Base-by-base conservation (phyloP, 2,888 invertebrate genomes). In the Oscheius sp. region DNA sequence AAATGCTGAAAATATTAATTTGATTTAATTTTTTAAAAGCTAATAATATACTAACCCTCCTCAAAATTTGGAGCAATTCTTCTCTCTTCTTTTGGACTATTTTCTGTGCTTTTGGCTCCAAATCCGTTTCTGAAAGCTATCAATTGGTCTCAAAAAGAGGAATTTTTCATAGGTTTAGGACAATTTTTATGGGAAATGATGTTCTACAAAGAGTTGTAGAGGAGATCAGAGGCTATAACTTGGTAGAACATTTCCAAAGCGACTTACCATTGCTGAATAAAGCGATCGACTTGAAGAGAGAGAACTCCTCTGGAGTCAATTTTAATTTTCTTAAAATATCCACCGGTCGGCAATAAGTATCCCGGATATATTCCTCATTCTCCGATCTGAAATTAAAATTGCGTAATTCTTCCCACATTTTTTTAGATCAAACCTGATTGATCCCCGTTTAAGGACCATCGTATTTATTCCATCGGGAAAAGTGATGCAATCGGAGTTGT, bases 401-500 rank as follows among this genome's bases (percentile, higher is more conserved):
- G n/a, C n/a, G n/a, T n/a, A n/a, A n/a, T n/a, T n/a, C n/a, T n/a
- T n/a, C n/a, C n/a, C n/a, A n/a, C n/a, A n/a, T n/a, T n/a, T n/a
- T n/a, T n/a, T n/a, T n/a, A n/a, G n/a, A n/a, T n/a, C n/a, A n/a
- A n/a, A n/a, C n/a, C n/a, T n/a, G n/a, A n/a, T n/a, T n/a, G n/a
- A n/a, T n/a, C n/a, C n/a, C n/a, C n/a, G n/a, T n/a, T n/a, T n/a
- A n/a, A n/a, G n/a, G n/a, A n/a, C n/a, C n/a, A n/a, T n/a, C n/a
- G n/a, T n/a, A 20, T 74, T 69, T 3, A 68, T 57, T 0, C 75
- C 75, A 64, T 78, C 78, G 12, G 78, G 78, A 57, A 78, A 78
- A 5, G 70, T 72, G 1, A 78, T 33, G 1, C 64, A 68, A n/a
- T 53, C 65, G 1, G 65, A 67, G 42, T 78, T 78, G 10, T 68